Evolutionary conservation across 2,888 invertebrate genomes (phyloP), one percentile per base, ranked within the genome.

Genomic region (Poecilobothrus nobilitatus): DNA sequence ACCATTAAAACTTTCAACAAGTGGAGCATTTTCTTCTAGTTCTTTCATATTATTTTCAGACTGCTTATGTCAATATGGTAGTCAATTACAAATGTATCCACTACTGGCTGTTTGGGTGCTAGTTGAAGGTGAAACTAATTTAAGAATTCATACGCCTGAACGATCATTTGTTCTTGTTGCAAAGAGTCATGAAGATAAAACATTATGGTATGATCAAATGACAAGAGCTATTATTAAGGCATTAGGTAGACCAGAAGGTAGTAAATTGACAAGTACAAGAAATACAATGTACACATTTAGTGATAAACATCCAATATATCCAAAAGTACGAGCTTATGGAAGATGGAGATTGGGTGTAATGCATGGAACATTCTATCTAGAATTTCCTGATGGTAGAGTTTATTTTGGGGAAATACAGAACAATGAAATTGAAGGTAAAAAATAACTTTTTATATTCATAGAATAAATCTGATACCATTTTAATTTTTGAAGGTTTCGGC

Each of bases 31-130:
- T 79, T 77, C 74, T 53, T 74, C 74, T 64, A 87, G 88, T 0
- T 91, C 92, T 76, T 92, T 95, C 76, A 86, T 94, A 73, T 83
- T 95, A 67, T 88, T 95, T 76, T 91, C 89, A 69, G 94, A 95
- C 80, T 83, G 90, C 68, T 89, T 95, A 72, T 86, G 93, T 69
- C 92, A 94, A 76, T 83, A 90, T 34, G 85, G 85, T 75, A 89
- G 90, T 61, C 87, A 89, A 34, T 85, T 87, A 1, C 85, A 88
- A 67, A 86, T 84, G 0, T 90, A 91, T 80, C 87, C 89, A 10
- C 82, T 94, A 72, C 86, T 86, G 71, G 90, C 91, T 0, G 79
- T 94, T 65, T 95, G 95, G 95, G 86, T 93, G 2, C 92, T 92
- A 78, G 83, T 88, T 6, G 83, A 89, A 62, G 84, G 86, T n/a